A percentile compares a stretch with the other conserved stretches of the same genome.
Evolutionary conservation across 2,797 vertebrate genomes (phyloP).

Genomic region (Leontopithecus rosalia): DNA sequence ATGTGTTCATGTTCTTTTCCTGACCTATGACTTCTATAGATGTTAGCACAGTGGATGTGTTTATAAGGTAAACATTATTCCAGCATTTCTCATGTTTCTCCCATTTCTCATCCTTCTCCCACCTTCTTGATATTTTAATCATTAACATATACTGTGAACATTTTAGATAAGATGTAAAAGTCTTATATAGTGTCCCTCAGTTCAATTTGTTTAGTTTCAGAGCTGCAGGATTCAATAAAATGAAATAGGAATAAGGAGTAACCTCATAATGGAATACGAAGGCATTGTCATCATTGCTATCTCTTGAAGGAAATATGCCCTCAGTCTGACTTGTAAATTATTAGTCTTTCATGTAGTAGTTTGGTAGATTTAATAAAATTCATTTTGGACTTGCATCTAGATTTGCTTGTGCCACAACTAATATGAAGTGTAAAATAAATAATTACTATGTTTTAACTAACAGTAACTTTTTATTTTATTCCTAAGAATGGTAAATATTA

Average conservation of each 20-base stretch:
- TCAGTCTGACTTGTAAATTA: not conserved
- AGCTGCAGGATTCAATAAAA: not conserved
- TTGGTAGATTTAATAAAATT: constrained; percentile 40
- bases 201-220: constrained; percentile 23
- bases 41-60: not conserved
- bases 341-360: not conserved
- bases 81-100: not conserved
- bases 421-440: constrained; percentile 3
- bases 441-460: not conserved
- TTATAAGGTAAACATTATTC: not conserved
- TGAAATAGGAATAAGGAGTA: not conserved
- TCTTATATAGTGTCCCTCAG: not conserved
- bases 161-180: not conserved
- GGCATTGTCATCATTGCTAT: not conserved
- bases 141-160: not conserved
- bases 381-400: not conserved
- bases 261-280: not conserved
- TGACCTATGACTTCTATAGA: not conserved
- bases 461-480: not conserved
- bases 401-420: constrained; percentile 39
- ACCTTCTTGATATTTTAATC: not conserved
- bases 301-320: not conserved
- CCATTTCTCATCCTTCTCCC: not conserved
- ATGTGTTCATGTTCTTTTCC: not conserved
- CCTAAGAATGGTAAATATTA: not conserved